A percentile compares a stretch with the other conserved stretches of the same genome.
phyloP scores from a whole-genome alignment of 2,888 invertebrate species.

The Nemurella pictetii region DNA sequence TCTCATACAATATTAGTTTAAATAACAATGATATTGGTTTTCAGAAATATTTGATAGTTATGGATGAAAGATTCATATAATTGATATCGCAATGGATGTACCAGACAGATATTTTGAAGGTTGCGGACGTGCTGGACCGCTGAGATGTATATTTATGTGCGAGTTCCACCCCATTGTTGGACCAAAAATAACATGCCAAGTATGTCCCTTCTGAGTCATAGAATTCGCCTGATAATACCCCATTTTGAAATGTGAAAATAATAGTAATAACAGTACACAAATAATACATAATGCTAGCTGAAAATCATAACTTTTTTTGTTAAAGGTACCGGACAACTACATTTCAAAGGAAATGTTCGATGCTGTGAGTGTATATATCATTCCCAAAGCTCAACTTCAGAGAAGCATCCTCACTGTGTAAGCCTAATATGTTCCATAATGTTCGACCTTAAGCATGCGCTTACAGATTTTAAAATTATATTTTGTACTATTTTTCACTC shows the following conservation, averaged over 20 bases:
- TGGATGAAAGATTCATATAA: too few species aligned
- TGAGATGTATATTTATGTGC: constrained; percentile 60
- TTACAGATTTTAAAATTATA: too few species aligned
- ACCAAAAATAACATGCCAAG: constrained; percentile 80
- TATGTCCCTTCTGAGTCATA: too few species aligned
- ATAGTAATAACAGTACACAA: too few species aligned
- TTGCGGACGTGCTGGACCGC: constrained; percentile 72
- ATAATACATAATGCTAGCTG: neutral
- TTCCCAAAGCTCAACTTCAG: constrained; percentile 91
- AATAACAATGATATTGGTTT: too few species aligned
- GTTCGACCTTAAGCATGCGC: too few species aligned
- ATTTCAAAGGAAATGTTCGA: constrained; percentile 93
- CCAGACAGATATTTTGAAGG: constrained; percentile 56
- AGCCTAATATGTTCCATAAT: constrained; percentile 55
- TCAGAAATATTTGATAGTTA: too few species aligned
- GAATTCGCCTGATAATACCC: too few species aligned
- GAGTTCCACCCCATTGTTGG: constrained; percentile 71
- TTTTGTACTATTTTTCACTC: too few species aligned
- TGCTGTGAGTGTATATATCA: constrained; percentile 90
- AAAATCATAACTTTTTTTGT: too few species aligned
- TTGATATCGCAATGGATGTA: neutral
- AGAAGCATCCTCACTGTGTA: constrained; percentile 88
- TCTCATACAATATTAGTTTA: too few species aligned
- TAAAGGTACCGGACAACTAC: constrained; percentile 80
- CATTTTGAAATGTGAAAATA: too few species aligned